Percentiles rank a stretch among this genome's conserved stretches.
These are phyloP conservation scores for Tricholauxania praeusta DNA, from an alignment of 2,888 invertebrate genomes.

Conservation along the genomic window DNA sequence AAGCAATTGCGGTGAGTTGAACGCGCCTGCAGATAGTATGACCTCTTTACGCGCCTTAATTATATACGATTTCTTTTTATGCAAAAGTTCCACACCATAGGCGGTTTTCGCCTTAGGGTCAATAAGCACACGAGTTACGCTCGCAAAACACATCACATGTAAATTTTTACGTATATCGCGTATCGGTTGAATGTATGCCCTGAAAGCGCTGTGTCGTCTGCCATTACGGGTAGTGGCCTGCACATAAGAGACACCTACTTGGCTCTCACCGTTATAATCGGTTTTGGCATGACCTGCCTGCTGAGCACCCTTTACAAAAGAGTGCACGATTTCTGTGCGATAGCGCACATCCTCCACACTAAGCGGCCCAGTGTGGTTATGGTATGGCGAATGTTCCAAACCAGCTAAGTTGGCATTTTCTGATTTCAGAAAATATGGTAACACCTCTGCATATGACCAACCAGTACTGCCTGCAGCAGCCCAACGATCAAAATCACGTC, in stretches of 20 bases:
- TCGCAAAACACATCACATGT: slow-evolving; percentile 74
- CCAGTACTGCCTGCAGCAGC: slow-evolving; percentile 77
- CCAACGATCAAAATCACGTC: slow-evolving; percentile 79
- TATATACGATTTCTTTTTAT: slow-evolving; percentile 68
- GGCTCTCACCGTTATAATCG: slow-evolving; percentile 77
- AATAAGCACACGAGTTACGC: slow-evolving; percentile 78
- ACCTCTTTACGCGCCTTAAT: slow-evolving; percentile 81
- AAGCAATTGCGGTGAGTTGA: slow-evolving; percentile 89
- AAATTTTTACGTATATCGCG: slow-evolving; percentile 71
- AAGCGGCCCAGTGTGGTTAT: slow-evolving; percentile 74
- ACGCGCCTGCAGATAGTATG: slow-evolving; percentile 86
- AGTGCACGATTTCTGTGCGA: slow-evolving; percentile 69
- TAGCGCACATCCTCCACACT: slow-evolving; percentile 74
- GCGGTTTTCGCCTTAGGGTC: slow-evolving; percentile 74
- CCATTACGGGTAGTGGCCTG: slow-evolving; percentile 72
- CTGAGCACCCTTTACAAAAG: slow-evolving; percentile 74
- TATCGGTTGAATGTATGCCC: slow-evolving; percentile 74
- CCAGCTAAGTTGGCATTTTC: slow-evolving; percentile 69
- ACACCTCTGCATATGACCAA: slow-evolving; percentile 77
- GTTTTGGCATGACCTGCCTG: slow-evolving; percentile 76
- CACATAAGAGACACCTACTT: slow-evolving; percentile 75
- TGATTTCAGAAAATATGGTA: slow-evolving; percentile 74
- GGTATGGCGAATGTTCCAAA: slow-evolving; percentile 70
- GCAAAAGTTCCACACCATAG: slow-evolving; percentile 76
- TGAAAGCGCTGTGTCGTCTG: slow-evolving; percentile 72